These are phyloP conservation scores for Agrochola macilenta DNA, from an alignment of 2,888 invertebrate genomes.

Conservation along the genomic window DNA sequence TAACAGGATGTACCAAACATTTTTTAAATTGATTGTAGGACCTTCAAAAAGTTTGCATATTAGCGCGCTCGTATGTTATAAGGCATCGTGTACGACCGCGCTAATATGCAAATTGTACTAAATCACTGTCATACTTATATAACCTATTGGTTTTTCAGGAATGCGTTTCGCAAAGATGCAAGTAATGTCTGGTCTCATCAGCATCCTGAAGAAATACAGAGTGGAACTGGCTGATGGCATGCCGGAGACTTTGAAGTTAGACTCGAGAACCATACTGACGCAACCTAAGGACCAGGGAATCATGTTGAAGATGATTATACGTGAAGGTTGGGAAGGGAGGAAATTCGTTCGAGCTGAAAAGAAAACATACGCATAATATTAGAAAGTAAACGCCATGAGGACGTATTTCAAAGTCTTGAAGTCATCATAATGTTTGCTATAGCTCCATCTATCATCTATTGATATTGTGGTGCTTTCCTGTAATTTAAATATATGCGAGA, in stretches of 20 bases:
- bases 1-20: too few relatives aligned
- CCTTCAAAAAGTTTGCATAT: background rate
- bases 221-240: slow-evolving; percentile 68
- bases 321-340: slow-evolving; percentile 59
- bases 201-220: slow-evolving; percentile 71
- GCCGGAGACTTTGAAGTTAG: slow-evolving; percentile 49
- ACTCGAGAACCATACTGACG: slow-evolving; percentile 43
- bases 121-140: background rate
- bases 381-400: background rate
- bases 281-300: slow-evolving; percentile 49
- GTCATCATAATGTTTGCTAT: too few relatives aligned
- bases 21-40: too few relatives aligned
- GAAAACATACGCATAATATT: background rate
- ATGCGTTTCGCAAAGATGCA: slow-evolving; percentile 68
- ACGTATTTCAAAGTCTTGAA: background rate
- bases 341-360: slow-evolving; percentile 13
- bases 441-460: background rate
- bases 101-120: background rate
- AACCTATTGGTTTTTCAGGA: background rate
- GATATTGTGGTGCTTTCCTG: too few relatives aligned
- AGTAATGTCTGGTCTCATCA: slow-evolving; percentile 71
- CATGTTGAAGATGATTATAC: slow-evolving; percentile 51
- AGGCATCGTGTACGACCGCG: background rate
- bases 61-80: too few relatives aligned
- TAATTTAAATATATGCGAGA: too few relatives aligned